Evolutionary conservation across 53 echinoderm and acorn worm species (phyloP).

Genomic region (Arbacia lixula): DNA sequence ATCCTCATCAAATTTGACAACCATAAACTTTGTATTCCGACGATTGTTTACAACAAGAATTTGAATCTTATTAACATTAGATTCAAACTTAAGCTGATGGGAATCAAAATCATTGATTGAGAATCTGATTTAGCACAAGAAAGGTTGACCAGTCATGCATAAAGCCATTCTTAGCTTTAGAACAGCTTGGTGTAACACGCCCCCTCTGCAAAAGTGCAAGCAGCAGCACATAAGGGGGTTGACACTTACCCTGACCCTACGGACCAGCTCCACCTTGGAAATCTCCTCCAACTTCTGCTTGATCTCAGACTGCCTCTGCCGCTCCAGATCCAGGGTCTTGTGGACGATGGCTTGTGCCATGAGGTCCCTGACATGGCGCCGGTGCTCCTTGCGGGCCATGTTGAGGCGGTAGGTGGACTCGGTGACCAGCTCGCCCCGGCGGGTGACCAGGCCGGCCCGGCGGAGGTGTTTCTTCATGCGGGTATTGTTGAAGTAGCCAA

Average conservation of each 20-base stretch:
- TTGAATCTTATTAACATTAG: too few relatives aligned
- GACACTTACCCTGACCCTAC: slow-evolving; percentile 82
- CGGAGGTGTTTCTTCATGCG: slow-evolving; percentile 89
- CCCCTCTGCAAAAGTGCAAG: too few relatives aligned
- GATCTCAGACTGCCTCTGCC: slow-evolving; percentile 85
- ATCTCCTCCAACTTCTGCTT: slow-evolving; percentile 96
- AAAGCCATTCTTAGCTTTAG: too few relatives aligned
- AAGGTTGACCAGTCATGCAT: too few relatives aligned
- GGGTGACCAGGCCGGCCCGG: slow-evolving; percentile 83
- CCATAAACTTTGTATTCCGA: too few relatives aligned
- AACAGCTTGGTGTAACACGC: too few relatives aligned
- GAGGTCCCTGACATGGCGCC: slow-evolving; percentile 88
- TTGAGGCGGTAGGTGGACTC: slow-evolving; percentile 89
- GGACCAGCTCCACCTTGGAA: slow-evolving; percentile 85
- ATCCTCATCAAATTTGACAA: too few relatives aligned
- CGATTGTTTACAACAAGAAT: too few relatives aligned
- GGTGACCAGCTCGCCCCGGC: slow-evolving; percentile 85
- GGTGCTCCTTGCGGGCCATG: slow-evolving; percentile 96
- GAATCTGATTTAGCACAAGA: too few relatives aligned
- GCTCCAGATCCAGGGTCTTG: slow-evolving; percentile 93
- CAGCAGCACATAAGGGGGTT: not conserved
- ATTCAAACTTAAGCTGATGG: too few relatives aligned
- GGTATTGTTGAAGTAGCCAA: slow-evolving; percentile 96
- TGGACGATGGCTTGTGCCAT: slow-evolving; percentile 99
- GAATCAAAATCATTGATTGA: too few relatives aligned